phyloP scores from a whole-genome alignment of 2,888 invertebrate genomes.

The Hyles lineata region DNA sequence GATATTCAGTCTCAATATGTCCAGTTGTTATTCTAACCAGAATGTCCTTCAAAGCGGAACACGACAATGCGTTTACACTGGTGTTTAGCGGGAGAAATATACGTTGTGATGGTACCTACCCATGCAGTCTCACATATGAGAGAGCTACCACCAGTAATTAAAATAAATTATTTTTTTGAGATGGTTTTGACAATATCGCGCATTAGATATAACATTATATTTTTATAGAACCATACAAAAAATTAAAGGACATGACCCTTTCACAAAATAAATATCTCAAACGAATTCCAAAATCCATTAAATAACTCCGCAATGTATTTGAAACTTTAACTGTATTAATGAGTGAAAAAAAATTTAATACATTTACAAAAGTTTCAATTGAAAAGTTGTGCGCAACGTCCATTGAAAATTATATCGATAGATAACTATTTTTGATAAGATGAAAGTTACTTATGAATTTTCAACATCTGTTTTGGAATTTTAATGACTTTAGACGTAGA shows the following conservation, averaged over 20 bases:
- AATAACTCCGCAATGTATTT: constrained; percentile 32
- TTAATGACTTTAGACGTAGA: neutral
- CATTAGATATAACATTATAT: neutral
- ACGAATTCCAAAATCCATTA: constrained; percentile 11
- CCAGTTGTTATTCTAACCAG: too few relatives aligned
- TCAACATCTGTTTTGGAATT: constrained; percentile 17
- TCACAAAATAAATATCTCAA: neutral
- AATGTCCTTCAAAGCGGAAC: too few relatives aligned
- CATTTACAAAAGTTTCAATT: constrained; percentile 2
- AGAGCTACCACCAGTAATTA: too few relatives aligned
- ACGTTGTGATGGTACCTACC: too few relatives aligned
- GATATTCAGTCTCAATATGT: too few relatives aligned
- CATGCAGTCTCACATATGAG: too few relatives aligned
- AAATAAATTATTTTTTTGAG: too few relatives aligned
- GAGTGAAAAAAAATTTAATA: constrained; percentile 9
- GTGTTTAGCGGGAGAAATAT: too few relatives aligned
- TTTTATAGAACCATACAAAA: neutral
- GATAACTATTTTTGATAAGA: neutral
- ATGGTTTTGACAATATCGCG: too few relatives aligned
- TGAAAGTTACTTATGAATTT: neutral
- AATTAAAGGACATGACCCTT: neutral
- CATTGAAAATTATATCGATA: constrained; percentile 7
- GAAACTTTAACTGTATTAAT: constrained; percentile 21
- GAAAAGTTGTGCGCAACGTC: neutral
- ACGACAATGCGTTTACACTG: too few relatives aligned